Evolutionary conservation across 2,888 invertebrate genomes (phyloP), one percentile per base, ranked within the genome.

Genomic region (Drosophila macrothrix): DNA sequence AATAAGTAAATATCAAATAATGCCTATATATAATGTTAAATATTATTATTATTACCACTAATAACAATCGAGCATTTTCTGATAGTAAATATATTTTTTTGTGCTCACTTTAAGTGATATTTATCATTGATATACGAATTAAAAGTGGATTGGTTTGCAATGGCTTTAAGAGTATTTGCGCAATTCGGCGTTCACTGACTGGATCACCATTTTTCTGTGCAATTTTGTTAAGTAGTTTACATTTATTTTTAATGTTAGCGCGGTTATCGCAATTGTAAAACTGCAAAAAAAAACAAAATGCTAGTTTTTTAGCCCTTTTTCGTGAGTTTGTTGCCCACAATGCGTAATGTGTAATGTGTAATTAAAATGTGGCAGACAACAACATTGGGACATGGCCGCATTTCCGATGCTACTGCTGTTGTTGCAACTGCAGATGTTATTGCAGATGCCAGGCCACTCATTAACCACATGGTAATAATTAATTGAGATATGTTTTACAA

Each of bases 381-480:
- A 80, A 77, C 62, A 55, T 70, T 54, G 66, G 74, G 63, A 79
- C 73, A 71, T 41, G 76, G 63, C 62, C 63, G 58, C 77, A 73
- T 63, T 68, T 83, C 73, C 66, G 69, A 64, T 69, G 56, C 52
- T 56, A 33, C 37, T 39, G 33, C 62, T n/a, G 53, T 35, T 33
- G 19, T 28, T 31, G 55, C 41, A 37, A 25, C 43, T 22, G 49
- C 73, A 54, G 54, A 63, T 80, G 71, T 58, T 61, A 25, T 37
- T 22, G 49, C 73, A 54, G 54, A 63, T 80, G 71, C 61, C 64
- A 65, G 60, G 68, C 60, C 64, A 49, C 65, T 82, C 70, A 86
- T 86, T 86, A 82, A 89, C 87, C 74, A 72, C 84, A 80, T 43
- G 76, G 82, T 83, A 90, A 90, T 92, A 92, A 92, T 91, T 91